A percentile compares a stretch with the other conserved stretches of the same genome.
Conservation (phyloP, 2,888 invertebrate species). For the Caenorhabditis macrosperma region DNA sequence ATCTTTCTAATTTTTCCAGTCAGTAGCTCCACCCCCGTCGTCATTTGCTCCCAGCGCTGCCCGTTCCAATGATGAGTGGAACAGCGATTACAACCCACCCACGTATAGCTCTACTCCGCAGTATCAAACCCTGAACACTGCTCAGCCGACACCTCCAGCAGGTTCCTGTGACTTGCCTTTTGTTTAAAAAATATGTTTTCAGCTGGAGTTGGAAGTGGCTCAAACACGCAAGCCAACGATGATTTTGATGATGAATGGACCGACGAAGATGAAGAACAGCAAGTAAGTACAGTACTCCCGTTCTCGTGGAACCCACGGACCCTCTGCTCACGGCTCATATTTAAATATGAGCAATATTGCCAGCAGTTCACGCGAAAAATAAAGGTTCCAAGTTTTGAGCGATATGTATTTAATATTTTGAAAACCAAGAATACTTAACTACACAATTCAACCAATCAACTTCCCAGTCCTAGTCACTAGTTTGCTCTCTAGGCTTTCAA, state of each 20-base stretch:
- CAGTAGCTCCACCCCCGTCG: constrained; percentile 18
- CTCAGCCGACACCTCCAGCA: too few relatives aligned
- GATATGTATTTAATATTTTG: too few relatives aligned
- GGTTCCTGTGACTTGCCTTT: too few relatives aligned
- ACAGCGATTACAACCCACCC: constrained; percentile 29
- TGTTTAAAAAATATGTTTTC: too few relatives aligned
- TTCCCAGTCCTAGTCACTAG: background rate
- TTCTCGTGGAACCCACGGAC: too few relatives aligned
- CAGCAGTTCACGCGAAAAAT: too few relatives aligned
- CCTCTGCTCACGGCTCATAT: too few relatives aligned
- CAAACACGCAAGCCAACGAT: constrained; percentile 53
- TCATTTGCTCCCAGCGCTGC: constrained; percentile 12
- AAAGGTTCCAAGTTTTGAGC: too few relatives aligned
- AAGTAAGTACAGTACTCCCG: too few relatives aligned
- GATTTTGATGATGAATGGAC: constrained; percentile 80
- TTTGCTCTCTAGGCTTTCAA: background rate
- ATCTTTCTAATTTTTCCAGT: too few relatives aligned
- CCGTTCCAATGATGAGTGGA: constrained; percentile 43
- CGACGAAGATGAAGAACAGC: constrained; percentile 77
- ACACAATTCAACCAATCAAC: background rate
- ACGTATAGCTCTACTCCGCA: background rate
- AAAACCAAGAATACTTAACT: too few relatives aligned
- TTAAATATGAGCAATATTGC: too few relatives aligned
- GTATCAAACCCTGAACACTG: background rate
- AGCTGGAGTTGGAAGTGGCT: background rate